phyloP scores from a whole-genome alignment of 1,140 invertebrate species.

The Hetaerina americana region DNA sequence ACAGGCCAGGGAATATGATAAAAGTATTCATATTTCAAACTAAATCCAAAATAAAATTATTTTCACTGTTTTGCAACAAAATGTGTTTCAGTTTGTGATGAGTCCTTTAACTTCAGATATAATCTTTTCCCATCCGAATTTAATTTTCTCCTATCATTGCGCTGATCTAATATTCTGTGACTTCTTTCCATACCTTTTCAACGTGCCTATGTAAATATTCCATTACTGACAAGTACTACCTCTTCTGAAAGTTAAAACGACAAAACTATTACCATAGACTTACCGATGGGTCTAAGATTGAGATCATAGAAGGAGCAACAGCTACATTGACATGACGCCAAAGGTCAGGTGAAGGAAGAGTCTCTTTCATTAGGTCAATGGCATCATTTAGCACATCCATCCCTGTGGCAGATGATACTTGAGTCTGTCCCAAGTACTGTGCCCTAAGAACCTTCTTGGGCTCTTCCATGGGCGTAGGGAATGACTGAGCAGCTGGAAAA shows the following conservation, averaged over 20 bases:
- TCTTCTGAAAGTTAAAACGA: too few species aligned
- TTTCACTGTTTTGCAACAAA: too few species aligned
- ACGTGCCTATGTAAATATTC: not conserved
- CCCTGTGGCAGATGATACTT: constrained; percentile 71
- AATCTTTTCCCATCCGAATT: too few species aligned
- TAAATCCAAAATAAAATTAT: too few species aligned
- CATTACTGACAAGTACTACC: too few species aligned
- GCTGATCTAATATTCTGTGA: too few species aligned
- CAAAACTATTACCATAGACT: too few species aligned
- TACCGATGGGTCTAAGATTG: constrained; percentile 69
- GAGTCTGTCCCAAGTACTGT: constrained; percentile 70
- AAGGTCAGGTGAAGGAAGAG: constrained; percentile 47
- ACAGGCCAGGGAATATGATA: too few species aligned
- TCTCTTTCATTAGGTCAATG: constrained; percentile 60
- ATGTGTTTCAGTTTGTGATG: too few species aligned
- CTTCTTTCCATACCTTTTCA: not conserved
- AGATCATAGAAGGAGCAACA: constrained; percentile 87
- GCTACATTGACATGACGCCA: constrained; percentile 75
- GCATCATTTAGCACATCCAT: constrained; percentile 90
- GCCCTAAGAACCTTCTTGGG: constrained; percentile 84
- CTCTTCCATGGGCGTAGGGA: constrained; percentile 96
- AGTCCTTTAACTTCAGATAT: too few species aligned
- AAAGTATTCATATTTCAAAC: too few species aligned
- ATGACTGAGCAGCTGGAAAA: constrained; percentile 52
- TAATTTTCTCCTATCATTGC: too few species aligned